Evolutionary conservation across 2,888 invertebrate genomes (phyloP).

Genomic region (Thymelicus acteon): DNA sequence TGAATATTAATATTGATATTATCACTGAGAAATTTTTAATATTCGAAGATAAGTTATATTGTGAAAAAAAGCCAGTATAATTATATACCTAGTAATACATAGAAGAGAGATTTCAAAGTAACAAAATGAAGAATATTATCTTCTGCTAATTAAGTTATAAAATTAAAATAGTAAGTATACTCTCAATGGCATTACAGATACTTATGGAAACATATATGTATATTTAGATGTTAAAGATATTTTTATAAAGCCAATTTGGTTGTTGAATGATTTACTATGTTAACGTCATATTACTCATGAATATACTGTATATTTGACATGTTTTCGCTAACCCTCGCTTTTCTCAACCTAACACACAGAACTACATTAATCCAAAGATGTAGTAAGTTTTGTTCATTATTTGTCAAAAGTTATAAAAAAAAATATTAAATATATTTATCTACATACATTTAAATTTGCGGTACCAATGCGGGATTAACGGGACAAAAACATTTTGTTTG

Average conservation of each 20-base stretch:
- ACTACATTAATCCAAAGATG: neutral
- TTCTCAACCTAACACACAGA: neutral
- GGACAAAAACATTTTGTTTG: no score
- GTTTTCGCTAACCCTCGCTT: constrained; percentile 13
- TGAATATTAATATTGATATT: no score
- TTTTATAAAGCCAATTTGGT: constrained; percentile 41
- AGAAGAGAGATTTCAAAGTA: no score
- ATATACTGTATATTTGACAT: constrained; percentile 34
- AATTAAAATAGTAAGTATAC: constrained; percentile 25
- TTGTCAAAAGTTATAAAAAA: neutral
- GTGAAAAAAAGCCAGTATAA: no score
- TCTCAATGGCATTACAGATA: constrained; percentile 49
- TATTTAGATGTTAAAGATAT: constrained; percentile 46
- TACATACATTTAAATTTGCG: neutral
- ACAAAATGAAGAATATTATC: no score
- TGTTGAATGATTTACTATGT: constrained; percentile 4
- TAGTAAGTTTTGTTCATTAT: constrained; percentile 4
- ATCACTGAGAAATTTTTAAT: no score
- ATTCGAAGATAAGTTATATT: no score
- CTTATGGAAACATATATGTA: constrained; percentile 46
- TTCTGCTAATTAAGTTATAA: constrained; percentile 12
- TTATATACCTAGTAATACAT: no score
- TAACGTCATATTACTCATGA: neutral
- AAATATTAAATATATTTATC: neutral
- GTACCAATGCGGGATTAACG: neutral